phyloP scores from a whole-genome alignment of 2,888 invertebrate species.

The Dryococelus australis region DNA sequence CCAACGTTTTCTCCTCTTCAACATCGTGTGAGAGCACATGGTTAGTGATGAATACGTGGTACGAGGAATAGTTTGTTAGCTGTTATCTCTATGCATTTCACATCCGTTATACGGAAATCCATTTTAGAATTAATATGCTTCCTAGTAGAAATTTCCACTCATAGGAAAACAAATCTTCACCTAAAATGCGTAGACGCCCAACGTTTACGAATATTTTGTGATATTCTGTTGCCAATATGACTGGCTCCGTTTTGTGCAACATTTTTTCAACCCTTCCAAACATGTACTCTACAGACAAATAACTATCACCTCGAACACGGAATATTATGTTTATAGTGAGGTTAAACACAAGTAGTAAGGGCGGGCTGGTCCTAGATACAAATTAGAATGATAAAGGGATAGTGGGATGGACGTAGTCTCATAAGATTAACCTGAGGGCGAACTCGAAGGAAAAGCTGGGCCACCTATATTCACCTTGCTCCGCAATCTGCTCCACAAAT shows the following conservation, averaged over 20 bases:
- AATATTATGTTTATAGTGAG: conserved; percentile 5
- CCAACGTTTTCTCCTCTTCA: no score
- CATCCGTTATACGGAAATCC: conserved; percentile 24
- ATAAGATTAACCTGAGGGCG: no score
- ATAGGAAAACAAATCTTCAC: neutral
- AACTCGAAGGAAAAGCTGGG: no score
- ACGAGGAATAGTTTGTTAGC: no score
- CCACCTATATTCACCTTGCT: no score
- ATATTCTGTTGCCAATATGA: conserved; percentile 25
- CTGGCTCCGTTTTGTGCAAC: conserved; percentile 9
- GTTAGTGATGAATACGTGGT: no score
- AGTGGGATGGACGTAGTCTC: no score
- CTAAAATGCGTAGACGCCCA: conserved; percentile 10
- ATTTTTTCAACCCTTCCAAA: conserved; percentile 28
- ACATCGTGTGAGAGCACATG: no score
- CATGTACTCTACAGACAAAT: neutral
- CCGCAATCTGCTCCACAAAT: no score
- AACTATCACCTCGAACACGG: conserved; percentile 13
- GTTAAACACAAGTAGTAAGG: no score
- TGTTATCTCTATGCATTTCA: conserved; percentile 53
- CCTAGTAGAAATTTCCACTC: conserved; percentile 17
- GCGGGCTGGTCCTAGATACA: no score
- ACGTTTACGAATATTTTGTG: conserved; percentile 31
- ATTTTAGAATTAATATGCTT: conserved; percentile 29
- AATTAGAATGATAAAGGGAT: no score